Evolutionary conservation across 2,888 invertebrate species (phyloP).

Genomic region (Spicauda simplicius): DNA sequence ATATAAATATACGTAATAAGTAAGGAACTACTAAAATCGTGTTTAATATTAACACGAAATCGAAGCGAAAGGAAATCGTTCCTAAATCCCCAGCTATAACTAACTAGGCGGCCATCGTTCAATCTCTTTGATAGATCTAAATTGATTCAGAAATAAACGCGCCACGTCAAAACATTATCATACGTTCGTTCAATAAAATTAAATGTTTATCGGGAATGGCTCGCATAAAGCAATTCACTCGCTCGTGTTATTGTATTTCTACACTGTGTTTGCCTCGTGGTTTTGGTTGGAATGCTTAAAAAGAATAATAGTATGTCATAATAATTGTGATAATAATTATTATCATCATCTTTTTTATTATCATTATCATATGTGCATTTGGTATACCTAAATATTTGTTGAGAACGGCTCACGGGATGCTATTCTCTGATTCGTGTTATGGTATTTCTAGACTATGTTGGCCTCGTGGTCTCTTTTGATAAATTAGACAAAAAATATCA

Average conservation of each 20-base stretch:
- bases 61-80: slow-evolving; percentile 11
- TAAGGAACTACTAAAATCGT: too few species aligned
- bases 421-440: too few species aligned
- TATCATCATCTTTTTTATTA: too few species aligned
- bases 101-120: slow-evolving; percentile 5
- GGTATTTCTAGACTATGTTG: too few species aligned
- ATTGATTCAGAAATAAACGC: slow-evolving; percentile 35
- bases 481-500: neutral
- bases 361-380: too few species aligned
- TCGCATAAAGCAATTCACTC: slow-evolving; percentile 15
- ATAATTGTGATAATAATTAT: too few species aligned
- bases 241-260: slow-evolving; percentile 4
- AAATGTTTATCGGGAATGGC: slow-evolving; percentile 30
- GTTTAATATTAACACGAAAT: too few species aligned
- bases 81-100: slow-evolving; percentile 8
- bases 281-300: neutral
- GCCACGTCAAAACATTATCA: slow-evolving; percentile 34
- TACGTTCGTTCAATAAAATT: slow-evolving; percentile 30
- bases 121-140: slow-evolving; percentile 32
- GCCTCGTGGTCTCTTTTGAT: neutral
- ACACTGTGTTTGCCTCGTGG: neutral
- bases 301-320: neutral
- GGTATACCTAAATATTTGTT: too few species aligned
- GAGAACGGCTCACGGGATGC: too few species aligned
- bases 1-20: too few species aligned